Percentiles rank a stretch among this genome's conserved stretches.
Evolutionary conservation across 2,113 vertebrate genomes (phyloP).

Genomic region (Plotosus lineatus): DNA sequence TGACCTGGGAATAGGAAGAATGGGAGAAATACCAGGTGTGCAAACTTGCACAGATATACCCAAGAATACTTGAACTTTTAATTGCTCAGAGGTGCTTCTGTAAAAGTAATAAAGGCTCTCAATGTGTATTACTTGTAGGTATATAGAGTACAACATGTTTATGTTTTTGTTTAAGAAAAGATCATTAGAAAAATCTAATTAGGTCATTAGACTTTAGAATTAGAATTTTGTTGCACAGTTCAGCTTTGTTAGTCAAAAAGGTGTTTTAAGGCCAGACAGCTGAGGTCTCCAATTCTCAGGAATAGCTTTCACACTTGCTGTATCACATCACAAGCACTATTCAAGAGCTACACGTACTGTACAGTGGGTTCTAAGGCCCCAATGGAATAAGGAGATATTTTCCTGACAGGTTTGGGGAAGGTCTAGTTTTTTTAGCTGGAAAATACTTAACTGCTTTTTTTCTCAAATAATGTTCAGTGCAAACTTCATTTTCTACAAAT

Average conservation of each 20-base stretch:
- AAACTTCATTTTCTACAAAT: constrained; percentile 70
- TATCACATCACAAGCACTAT: constrained; percentile 55
- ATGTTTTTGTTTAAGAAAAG: neutral
- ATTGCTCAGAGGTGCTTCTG: too few relatives aligned
- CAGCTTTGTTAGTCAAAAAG: constrained; percentile 46
- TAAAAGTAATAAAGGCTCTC: neutral
- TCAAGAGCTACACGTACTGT: constrained; percentile 50
- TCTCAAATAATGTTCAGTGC: constrained; percentile 72
- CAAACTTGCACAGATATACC: neutral
- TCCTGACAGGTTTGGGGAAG: constrained; percentile 85
- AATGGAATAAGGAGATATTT: constrained; percentile 83
- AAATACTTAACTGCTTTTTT: constrained; percentile 92
- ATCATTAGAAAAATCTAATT: too few relatives aligned
- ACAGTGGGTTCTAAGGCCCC: constrained; percentile 68
- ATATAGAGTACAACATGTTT: neutral
- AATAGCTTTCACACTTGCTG: constrained; percentile 47
- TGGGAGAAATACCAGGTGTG: neutral
- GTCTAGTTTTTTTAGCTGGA: constrained; percentile 90
- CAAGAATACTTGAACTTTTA: neutral
- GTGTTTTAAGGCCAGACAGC: constrained; percentile 35
- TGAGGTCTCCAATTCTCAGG: constrained; percentile 45
- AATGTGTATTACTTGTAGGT: neutral
- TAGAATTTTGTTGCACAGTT: constrained; percentile 36
- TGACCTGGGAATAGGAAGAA: neutral
- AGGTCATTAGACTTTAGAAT: constrained; percentile 16